phyloP scores from a whole-genome alignment of 2,797 vertebrate genomes.

The Peromyscus nudipes region DNA sequence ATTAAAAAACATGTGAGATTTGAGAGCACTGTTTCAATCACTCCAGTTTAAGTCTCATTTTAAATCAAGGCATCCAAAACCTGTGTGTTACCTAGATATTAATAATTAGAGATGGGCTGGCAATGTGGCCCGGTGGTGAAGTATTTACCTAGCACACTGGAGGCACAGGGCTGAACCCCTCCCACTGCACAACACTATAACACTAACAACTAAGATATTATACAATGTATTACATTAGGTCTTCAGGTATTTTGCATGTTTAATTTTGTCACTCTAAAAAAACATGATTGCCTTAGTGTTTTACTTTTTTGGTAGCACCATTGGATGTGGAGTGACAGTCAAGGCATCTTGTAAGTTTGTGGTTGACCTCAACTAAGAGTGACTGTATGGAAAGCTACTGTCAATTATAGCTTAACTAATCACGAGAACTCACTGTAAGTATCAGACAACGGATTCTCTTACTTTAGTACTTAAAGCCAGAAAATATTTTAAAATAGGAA shows the following conservation, averaged over 20 bases:
- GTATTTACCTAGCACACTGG: neutral
- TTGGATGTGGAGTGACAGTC: neutral
- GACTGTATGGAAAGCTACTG: neutral
- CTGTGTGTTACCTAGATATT: neutral
- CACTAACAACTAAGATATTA: neutral
- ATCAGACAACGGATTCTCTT: neutral
- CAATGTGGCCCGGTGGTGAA: neutral
- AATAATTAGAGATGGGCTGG: too few species aligned
- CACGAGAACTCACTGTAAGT: slow-evolving; percentile 1
- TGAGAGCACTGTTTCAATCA: neutral
- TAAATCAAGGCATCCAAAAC: neutral
- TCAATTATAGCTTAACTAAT: neutral
- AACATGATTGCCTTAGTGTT: neutral
- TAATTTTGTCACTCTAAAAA: slow-evolving; percentile 34
- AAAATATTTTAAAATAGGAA: slow-evolving; percentile 36
- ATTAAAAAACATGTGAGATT: neutral
- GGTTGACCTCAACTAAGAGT: neutral
- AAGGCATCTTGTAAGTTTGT: neutral
- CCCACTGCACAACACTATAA: neutral
- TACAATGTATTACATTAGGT: neutral
- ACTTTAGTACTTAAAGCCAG: slow-evolving; percentile 9
- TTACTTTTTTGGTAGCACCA: neutral
- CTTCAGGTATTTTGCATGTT: neutral
- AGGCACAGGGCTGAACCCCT: neutral
- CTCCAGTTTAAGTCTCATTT: neutral